Evolutionary conservation across 92 coral and sea anemone species (phyloP), one percentile per base, ranked within the genome.

Genomic region (Pocillopora grandis): DNA sequence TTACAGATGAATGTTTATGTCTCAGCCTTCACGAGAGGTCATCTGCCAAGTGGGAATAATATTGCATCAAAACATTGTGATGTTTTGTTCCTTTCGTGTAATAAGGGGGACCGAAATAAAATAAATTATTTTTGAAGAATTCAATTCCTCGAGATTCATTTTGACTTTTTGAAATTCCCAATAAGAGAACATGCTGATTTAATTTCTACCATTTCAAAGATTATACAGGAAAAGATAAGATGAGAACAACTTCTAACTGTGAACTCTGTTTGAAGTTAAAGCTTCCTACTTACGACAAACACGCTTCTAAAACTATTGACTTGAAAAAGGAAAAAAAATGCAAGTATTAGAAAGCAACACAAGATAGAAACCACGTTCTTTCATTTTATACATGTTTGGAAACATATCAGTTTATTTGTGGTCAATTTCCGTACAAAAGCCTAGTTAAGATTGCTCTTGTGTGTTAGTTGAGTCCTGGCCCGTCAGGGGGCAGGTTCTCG

Each of bases 401-500:
- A 48, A 13, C 14, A 27, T 56, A 42, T 52, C 63, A 62, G 52
- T 73, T 62, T 62, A 83, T 75, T 83, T 83, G 86, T 62, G 86
- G 86, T 83, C 73, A 73, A 70, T 71, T 36, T 11, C 37, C 67
- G n/a, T 59, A 31, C 42, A 75, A 62, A 70, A 83, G 72, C 73
- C 52, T 60, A 31, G 75, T 61, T 62, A 56, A 80, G 59, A 21
- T 55, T 72, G 21, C 58, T 62, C 23, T 56, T 73, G 37, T 73
- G 20, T 59, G 72, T 82, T 37, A 23, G 79, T 69, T 8, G 21
- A 80, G 15, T 16, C 57, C 63, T 48, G 8, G 48, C 86, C 72
- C 72, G 66, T 31, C 49, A 37, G 86, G 78, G 79, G 86, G 86
- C 86, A 71, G 17, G 79, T 60, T 52, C 49, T 71, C 27, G 57